Percentiles rank a stretch among this genome's conserved stretches.
These are phyloP conservation scores for Mamestra configurata DNA, from an alignment of 1,140 invertebrate genomes.

Conservation along the genomic window DNA sequence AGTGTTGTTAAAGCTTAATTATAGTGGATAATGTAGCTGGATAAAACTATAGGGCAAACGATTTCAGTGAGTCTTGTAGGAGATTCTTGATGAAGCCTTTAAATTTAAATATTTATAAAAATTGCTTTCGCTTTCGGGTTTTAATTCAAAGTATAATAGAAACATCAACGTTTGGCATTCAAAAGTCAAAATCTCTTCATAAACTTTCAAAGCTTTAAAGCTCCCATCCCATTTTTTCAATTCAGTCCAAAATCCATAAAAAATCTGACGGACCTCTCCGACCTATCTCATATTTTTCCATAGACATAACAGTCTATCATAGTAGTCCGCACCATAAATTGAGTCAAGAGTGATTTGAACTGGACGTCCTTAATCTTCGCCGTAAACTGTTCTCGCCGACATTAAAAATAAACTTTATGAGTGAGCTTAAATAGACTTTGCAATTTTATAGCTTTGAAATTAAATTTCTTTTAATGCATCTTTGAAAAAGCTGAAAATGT, in stretches of 20 bases:
- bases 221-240: too few species aligned
- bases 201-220: not conserved
- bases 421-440: slow-evolving; percentile 28
- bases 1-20: not conserved
- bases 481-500: slow-evolving; percentile 1
- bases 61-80: too few species aligned
- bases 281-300: slow-evolving; percentile 14
- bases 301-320: slow-evolving; percentile 36
- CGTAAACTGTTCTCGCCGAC: slow-evolving; percentile 19
- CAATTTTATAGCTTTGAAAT: slow-evolving; percentile 39
- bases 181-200: not conserved
- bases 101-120: too few species aligned
- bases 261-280: not conserved
- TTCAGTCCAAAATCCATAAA: slow-evolving; percentile 10
- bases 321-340: slow-evolving; percentile 20
- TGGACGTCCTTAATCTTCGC: slow-evolving; percentile 31
- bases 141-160: too few species aligned
- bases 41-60: too few species aligned
- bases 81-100: too few species aligned
- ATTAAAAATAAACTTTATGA: slow-evolving; percentile 48
- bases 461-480: slow-evolving; percentile 32
- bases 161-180: not conserved
- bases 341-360: slow-evolving; percentile 37
- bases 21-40: too few species aligned
- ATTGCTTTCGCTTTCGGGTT: too few species aligned